A percentile compares a stretch with the other conserved stretches of the same genome.
Conservation (phyloP, 2,888 invertebrate genomes). For the Scrobipalpa atriplicella region DNA sequence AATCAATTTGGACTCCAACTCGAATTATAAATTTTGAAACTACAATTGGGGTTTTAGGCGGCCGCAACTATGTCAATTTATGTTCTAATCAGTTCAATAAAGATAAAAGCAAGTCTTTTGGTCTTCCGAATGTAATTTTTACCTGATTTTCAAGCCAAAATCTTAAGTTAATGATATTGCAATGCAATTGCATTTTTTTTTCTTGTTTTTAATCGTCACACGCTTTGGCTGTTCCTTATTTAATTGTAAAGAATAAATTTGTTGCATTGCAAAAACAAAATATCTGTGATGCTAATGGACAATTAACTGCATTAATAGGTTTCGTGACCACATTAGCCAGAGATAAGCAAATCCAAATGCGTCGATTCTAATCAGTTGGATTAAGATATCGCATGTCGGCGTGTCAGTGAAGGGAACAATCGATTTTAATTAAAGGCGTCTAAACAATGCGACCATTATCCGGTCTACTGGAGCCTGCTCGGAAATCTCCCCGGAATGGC, state of each 20-base stretch:
- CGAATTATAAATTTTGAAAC: conserved; percentile 24
- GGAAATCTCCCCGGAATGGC: conserved; percentile 11
- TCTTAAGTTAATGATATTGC: background rate
- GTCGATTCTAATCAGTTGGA: conserved; percentile 2
- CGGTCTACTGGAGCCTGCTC: conserved; percentile 31
- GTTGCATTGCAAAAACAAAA: too few species aligned
- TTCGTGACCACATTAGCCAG: background rate
- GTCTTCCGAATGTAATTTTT: background rate
- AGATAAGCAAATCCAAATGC: background rate
- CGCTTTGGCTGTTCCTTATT: too few species aligned
- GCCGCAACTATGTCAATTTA: conserved; percentile 35
- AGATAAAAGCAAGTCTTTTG: conserved; percentile 22
- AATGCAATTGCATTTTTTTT: background rate
- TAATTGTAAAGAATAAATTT: too few species aligned
- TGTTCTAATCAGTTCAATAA: conserved; percentile 46
- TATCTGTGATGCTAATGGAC: too few species aligned
- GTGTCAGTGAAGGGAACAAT: conserved; percentile 43
- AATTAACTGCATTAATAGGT: too few species aligned
- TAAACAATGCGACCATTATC: conserved; percentile 67
- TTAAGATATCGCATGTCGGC: conserved; percentile 52
- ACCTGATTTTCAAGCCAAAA: background rate
- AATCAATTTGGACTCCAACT: conserved; percentile 21
- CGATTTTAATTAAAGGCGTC: conserved; percentile 71
- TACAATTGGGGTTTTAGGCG: conserved; percentile 21
- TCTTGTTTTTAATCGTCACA: too few species aligned